Conservation (phyloP, 2,797 vertebrate genomes). For the Falco columbarius region DNA sequence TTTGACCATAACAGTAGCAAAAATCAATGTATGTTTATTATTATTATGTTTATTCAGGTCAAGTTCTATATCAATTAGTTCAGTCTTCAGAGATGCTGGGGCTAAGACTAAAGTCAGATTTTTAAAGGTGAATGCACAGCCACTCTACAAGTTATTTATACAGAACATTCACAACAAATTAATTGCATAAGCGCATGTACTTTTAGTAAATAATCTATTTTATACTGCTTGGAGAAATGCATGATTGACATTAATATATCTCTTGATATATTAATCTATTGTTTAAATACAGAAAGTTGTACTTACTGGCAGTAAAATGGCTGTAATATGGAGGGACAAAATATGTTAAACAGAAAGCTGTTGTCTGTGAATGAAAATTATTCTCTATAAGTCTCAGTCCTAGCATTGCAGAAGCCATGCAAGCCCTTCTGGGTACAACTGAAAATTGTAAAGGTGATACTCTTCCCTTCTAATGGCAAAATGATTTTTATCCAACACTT, state of each 20-base stretch:
- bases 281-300: neutral
- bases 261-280: neutral
- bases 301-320: neutral
- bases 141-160: neutral
- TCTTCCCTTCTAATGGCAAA: neutral
- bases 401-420: neutral
- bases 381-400: neutral
- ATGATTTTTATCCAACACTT: neutral
- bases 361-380: neutral
- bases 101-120: neutral
- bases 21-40: neutral
- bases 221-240: neutral
- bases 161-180: conserved; percentile 2
- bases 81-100: neutral
- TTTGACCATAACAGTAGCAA: neutral
- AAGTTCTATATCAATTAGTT: neutral
- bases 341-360: neutral
- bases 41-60: neutral
- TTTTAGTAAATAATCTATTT: conserved; percentile 26
- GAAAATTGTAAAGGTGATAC: neutral
- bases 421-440: neutral
- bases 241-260: neutral
- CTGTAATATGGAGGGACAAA: neutral
- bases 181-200: neutral
- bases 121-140: conserved; percentile 4